Base-by-base conservation (phyloP, 2,888 invertebrate genomes). In the Acrobasis repandana region DNA sequence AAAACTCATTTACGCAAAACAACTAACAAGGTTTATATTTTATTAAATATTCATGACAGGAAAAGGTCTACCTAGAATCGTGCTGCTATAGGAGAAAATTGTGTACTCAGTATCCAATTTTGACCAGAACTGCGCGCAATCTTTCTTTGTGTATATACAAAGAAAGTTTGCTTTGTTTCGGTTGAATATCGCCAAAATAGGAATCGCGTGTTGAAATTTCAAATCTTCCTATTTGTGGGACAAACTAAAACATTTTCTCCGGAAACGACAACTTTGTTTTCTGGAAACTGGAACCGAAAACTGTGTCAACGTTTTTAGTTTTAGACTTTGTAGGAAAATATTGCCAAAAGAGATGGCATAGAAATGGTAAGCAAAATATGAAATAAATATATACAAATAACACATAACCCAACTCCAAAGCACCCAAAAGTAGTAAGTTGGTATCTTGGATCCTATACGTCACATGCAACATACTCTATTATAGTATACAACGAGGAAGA, bases 141-240 rank as follows among this genome's bases (percentile, higher is more conserved):
- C 52, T 36, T 52, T 52, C 52, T 52, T 52, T 52, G 34, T 52
- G 5, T 28, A 20, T 2, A 4, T 54, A 20, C 18, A 50, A n/a
- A n/a, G n/a, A n/a, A n/a, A n/a, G 18, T 38, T 38, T 38, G 43
- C 54, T 56, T 38, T 56, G 38, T 56, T 56, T 54, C 54, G 18
- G 54, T 20, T 56, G 16, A 38, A 56, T 38, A 38, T 56, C 54
- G 20, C 10, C 14, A 20, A 38, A 38, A 18, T 38, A 20, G 18
- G 16, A 18, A 16, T 38, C 16, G 14, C 28, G 46, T 56, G 56
- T 56, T 46, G 46, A 43, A 56, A 56, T 56, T 56, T 33, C 16
- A 46, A 46, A 46, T 46, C 28, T 46, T 56, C 43, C n/a, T 15
- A 43, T 46, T 46, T 46, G 34, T 34, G 28, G 33, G 33, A 28